Percentiles rank a stretch among this genome's conserved stretches.
These are phyloP conservation scores for Neoseiulus cucumeris DNA, from an alignment of 1,140 invertebrate species.

Conservation along the genomic window DNA sequence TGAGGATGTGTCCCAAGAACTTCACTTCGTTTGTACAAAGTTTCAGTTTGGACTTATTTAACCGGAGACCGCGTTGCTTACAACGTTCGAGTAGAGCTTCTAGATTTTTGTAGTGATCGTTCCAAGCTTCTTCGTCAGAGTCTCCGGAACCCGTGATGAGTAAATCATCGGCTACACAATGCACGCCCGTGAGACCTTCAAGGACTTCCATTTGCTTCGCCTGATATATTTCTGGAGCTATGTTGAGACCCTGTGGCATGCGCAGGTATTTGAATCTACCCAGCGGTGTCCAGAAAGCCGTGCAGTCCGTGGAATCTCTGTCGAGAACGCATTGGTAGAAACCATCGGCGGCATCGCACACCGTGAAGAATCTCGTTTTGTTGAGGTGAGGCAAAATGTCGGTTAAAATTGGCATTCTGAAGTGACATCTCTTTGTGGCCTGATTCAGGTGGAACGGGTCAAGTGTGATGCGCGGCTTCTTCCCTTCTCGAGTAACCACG, in stretches of 20 bases:
- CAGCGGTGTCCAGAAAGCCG: too few species aligned
- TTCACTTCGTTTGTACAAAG: not conserved
- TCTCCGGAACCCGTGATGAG: conserved; percentile 10
- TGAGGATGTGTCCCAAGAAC: conserved; percentile 21
- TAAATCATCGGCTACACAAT: conserved; percentile 15
- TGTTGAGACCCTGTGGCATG: not conserved
- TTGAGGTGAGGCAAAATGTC: conserved; percentile 4
- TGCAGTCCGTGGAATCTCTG: too few species aligned
- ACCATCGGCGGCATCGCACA: too few species aligned
- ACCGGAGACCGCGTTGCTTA: not conserved
- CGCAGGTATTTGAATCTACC: too few species aligned
- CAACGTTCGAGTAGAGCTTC: not conserved
- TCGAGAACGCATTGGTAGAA: too few species aligned
- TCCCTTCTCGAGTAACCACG: conserved; percentile 18
- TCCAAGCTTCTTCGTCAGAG: not conserved
- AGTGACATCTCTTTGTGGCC: conserved; percentile 15
- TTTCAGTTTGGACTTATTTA: conserved; percentile 11
- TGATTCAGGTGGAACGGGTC: conserved; percentile 22
- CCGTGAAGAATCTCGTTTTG: not conserved
- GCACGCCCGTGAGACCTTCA: conserved; percentile 13
- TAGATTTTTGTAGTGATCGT: not conserved
- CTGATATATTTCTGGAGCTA: conserved; percentile 18
- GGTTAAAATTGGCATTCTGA: not conserved
- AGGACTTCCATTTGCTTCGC: conserved; percentile 7
- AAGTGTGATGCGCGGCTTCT: conserved; percentile 16